Percentiles rank a stretch among this genome's conserved stretches.
These are phyloP conservation scores for Sycophila texana DNA, from an alignment of 2,888 invertebrate species.

Conservation along the genomic window DNA sequence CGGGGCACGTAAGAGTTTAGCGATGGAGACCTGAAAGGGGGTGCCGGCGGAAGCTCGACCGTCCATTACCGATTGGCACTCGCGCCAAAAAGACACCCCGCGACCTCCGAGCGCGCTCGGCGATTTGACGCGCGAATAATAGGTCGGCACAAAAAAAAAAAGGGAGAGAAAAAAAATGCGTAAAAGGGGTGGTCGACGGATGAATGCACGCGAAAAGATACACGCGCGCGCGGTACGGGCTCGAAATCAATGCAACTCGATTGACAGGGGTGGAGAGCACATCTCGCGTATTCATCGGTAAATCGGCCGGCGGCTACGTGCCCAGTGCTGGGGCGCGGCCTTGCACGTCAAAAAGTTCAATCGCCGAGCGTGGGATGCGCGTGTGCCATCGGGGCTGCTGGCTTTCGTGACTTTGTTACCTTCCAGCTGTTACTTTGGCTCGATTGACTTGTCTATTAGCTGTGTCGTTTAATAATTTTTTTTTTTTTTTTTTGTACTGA, in stretches of 20 bases:
- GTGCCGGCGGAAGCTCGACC: conserved; percentile 34
- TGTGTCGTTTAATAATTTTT: too few species aligned
- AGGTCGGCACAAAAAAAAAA: background rate
- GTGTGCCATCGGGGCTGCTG: conserved; percentile 49
- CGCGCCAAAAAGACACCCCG: conserved; percentile 24
- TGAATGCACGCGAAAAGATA: background rate
- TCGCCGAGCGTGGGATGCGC: conserved; percentile 63
- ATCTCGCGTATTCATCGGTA: conserved; percentile 44
- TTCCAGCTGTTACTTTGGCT: too few species aligned
- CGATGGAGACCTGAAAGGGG: conserved; percentile 17
- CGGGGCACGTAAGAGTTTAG: conserved; percentile 20
- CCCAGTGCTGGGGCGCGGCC: background rate
- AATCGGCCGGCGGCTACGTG: conserved; percentile 11
- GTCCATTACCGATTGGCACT: conserved; percentile 57
- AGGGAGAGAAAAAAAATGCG: background rate
- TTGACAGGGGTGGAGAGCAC: conserved; percentile 49
- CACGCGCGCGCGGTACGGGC: conserved; percentile 11
- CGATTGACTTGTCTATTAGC: too few species aligned
- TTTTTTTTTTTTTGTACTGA: too few species aligned
- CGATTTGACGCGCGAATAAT: too few species aligned
- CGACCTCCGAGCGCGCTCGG: too few species aligned
- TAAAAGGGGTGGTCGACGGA: background rate
- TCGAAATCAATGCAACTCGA: conserved; percentile 55
- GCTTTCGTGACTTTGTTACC: too few species aligned
- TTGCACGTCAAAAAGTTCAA: conserved; percentile 60